Base-by-base conservation (phyloP, 2,888 invertebrate species). In the Lasioglossum marginatum region DNA sequence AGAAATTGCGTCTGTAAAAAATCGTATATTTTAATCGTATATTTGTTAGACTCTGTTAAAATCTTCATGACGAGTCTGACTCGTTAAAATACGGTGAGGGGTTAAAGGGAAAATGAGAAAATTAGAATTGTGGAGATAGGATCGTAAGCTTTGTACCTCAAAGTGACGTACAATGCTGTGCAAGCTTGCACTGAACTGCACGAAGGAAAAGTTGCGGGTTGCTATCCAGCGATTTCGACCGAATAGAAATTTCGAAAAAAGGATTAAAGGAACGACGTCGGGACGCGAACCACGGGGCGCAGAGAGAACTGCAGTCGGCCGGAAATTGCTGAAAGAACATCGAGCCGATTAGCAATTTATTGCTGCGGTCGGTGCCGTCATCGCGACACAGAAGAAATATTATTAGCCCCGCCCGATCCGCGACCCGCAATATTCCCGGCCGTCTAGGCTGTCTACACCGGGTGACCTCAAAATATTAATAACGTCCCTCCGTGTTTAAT, bases 271-370 rank as follows among this genome's bases (percentile, higher is more conserved):
- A 63, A 34, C 63, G 19, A 31, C 31, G 63, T 19, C 19, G 63
- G 31, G 19, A 31, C 19, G 63, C 14, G 31, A 63, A 63, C 63
- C 63, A 31, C 31, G 31, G 27, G 31, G 8, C 31, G 63, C 31
- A 16, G 63, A 31, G 16, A 16, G 63, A 63, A 63, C 40, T 78
- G 79, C 85, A 80, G 81, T 86, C 85, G 86, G 72, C 45, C 81
- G 87, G 82, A 82, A 89, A 86, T 89, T 82, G 83, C 60, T 79
- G 87, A 89, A 89, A 89, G 89, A 89, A 87, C 82, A 81, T 87
- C 82, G 75, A 70, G 37, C 75, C 83, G 83, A 89, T 89, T 89
- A 89, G 79, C 81, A 81, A 89, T 87, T 89, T 89, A 89, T 89
- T 78, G 76, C 66, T 60, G 77, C 43, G 74, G 70, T 48, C 74